These are phyloP conservation scores for Brotula barbata DNA, from an alignment of 2,797 vertebrate species.

Conservation along the genomic window DNA sequence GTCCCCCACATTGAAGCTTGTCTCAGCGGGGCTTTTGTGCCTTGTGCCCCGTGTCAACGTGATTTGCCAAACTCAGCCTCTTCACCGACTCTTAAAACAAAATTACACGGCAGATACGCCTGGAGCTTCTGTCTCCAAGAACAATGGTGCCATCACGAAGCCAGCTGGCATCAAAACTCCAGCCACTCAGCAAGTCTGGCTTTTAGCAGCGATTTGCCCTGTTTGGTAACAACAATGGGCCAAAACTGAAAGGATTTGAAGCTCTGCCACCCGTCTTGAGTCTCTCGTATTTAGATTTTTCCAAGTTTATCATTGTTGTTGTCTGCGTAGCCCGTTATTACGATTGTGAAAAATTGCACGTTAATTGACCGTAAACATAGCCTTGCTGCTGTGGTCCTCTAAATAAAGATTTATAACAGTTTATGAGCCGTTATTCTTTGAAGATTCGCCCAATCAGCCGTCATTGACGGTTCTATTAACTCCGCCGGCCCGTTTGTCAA, in stretches of 20 bases:
- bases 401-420: slow-evolving; percentile 17
- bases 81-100: slow-evolving; percentile 55
- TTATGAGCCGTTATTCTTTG: slow-evolving; percentile 18
- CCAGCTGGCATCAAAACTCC: slow-evolving; percentile 27
- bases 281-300: background rate
- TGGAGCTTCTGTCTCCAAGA: slow-evolving; percentile 38
- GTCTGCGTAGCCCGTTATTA: background rate
- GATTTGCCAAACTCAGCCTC: slow-evolving; percentile 46
- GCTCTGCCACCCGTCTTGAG: background rate
- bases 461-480: slow-evolving; percentile 46
- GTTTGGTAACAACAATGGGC: background rate
- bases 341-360: background rate
- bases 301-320: background rate
- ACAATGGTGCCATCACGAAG: slow-evolving; percentile 40
- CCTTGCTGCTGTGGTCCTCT: slow-evolving; percentile 5
- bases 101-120: slow-evolving; percentile 44
- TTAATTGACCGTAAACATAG: slow-evolving; percentile 9
- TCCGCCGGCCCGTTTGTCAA: slow-evolving; percentile 32
- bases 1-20: slow-evolving; percentile 35
- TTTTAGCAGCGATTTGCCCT: slow-evolving; percentile 15
- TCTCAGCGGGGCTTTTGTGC: slow-evolving; percentile 48
- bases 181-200: slow-evolving; percentile 9
- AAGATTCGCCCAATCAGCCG: slow-evolving; percentile 23
- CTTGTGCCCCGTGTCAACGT: slow-evolving; percentile 35
- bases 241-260: background rate